These are phyloP conservation scores for Holothuria leucospilota DNA, from an alignment of 53 echinoderm and acorn worm species.

Conservation along the genomic window DNA sequence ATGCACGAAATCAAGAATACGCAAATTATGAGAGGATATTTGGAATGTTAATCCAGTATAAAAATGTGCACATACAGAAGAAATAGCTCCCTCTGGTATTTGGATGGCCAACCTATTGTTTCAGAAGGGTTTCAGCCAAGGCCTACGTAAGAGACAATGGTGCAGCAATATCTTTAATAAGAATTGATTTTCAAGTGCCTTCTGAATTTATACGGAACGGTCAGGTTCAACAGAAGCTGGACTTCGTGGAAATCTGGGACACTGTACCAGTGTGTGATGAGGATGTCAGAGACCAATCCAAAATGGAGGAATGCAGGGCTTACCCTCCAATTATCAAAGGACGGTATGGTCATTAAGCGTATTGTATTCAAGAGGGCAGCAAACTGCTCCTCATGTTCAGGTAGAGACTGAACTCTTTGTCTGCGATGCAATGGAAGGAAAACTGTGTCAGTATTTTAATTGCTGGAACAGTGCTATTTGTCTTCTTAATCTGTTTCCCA, in stretches of 20 bases:
- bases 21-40: conserved; percentile 1
- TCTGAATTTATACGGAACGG: background rate
- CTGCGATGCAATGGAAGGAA: conserved; percentile 35
- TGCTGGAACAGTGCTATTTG: background rate
- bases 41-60: no score
- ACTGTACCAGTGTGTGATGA: conserved; percentile 13
- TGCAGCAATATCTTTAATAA: background rate
- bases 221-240: conserved; percentile 30
- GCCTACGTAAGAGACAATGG: no score
- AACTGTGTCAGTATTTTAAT: background rate
- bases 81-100: no score
- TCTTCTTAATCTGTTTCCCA: background rate
- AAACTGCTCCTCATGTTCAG: background rate
- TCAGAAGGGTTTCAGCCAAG: no score
- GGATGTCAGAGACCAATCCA: no score
- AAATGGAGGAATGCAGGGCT: no score
- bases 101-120: background rate
- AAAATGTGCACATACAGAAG: no score
- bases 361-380: conserved; percentile 17
- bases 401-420: conserved; percentile 21
- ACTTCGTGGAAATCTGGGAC: background rate
- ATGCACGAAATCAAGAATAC: conserved; percentile 1
- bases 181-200: conserved; percentile 25
- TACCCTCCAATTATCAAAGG: no score
- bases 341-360: no score